Percentiles rank a stretch among this genome's conserved stretches.
Evolutionary conservation across 1,140 invertebrate species (phyloP).

Genomic region (Drosophila triauraria): DNA sequence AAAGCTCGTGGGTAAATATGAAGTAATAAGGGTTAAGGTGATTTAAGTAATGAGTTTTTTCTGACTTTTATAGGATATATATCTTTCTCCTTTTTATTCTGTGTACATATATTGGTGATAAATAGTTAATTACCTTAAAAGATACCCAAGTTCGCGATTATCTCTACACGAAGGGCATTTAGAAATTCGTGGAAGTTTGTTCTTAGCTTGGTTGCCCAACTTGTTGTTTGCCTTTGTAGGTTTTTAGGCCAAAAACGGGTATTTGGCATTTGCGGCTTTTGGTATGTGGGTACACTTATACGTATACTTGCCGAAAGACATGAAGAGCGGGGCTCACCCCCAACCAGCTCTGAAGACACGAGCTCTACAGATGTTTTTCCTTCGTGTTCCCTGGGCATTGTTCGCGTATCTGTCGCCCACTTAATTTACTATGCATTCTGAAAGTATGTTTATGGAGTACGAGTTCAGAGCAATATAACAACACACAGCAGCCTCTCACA

Average conservation of each 20-base stretch:
- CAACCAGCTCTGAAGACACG: constrained; percentile 9
- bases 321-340: constrained; percentile 26
- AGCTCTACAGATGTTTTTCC: constrained; percentile 35
- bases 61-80: no score
- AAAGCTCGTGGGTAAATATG: constrained; percentile 4
- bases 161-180: constrained; percentile 38
- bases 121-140: neutral
- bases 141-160: no score
- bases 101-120: no score
- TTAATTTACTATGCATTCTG: constrained; percentile 63
- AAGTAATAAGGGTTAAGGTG: neutral
- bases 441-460: constrained; percentile 7
- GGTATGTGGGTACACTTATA: constrained; percentile 13
- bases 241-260: constrained; percentile 79
- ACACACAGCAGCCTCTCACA: neutral
- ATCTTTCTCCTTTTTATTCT: no score
- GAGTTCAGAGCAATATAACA: constrained; percentile 9
- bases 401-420: constrained; percentile 50
- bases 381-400: constrained; percentile 11
- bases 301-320: neutral
- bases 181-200: constrained; percentile 43
- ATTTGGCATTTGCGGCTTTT: constrained; percentile 59
- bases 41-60: neutral
- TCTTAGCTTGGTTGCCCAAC: constrained; percentile 27
- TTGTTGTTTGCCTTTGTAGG: constrained; percentile 60